Conservation (phyloP, 1,140 invertebrate genomes). For the Drosophila pachea region DNA sequence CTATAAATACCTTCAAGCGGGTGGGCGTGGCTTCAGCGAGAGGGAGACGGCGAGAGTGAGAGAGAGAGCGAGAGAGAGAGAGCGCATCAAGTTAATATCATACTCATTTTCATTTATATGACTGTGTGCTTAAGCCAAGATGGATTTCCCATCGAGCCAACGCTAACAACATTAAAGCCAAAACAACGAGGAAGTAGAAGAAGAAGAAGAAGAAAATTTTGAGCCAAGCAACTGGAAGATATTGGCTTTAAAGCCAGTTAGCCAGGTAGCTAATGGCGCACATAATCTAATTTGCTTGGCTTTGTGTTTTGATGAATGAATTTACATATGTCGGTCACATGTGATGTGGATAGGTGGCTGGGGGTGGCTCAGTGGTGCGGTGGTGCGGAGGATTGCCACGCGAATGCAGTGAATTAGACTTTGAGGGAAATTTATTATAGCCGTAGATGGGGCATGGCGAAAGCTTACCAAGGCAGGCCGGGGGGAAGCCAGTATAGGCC, state of each 20-base stretch:
- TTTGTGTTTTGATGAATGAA: slow-evolving; percentile 21
- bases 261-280: slow-evolving; percentile 22
- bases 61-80: neutral
- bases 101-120: slow-evolving; percentile 51
- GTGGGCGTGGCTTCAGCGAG: neutral
- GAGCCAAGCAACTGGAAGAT: slow-evolving; percentile 11
- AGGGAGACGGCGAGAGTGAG: slow-evolving; percentile 19
- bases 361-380: neutral
- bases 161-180: slow-evolving; percentile 26
- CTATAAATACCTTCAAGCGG: too few relatives aligned
- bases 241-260: slow-evolving; percentile 6
- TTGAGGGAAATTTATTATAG: too few relatives aligned
- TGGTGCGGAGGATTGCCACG: too few relatives aligned
- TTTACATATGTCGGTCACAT: slow-evolving; percentile 12
- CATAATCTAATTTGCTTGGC: slow-evolving; percentile 22
- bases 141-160: slow-evolving; percentile 48
- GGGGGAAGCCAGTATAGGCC: too few relatives aligned
- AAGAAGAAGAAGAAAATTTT: too few relatives aligned
- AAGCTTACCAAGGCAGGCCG: too few relatives aligned
- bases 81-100: slow-evolving; percentile 60
- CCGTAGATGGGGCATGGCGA: too few relatives aligned
- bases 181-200: too few relatives aligned
- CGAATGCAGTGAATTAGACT: too few relatives aligned
- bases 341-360: neutral
- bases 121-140: slow-evolving; percentile 48